Conservation (phyloP, 2,888 invertebrate species). For the Tenthredo distinguenda region DNA sequence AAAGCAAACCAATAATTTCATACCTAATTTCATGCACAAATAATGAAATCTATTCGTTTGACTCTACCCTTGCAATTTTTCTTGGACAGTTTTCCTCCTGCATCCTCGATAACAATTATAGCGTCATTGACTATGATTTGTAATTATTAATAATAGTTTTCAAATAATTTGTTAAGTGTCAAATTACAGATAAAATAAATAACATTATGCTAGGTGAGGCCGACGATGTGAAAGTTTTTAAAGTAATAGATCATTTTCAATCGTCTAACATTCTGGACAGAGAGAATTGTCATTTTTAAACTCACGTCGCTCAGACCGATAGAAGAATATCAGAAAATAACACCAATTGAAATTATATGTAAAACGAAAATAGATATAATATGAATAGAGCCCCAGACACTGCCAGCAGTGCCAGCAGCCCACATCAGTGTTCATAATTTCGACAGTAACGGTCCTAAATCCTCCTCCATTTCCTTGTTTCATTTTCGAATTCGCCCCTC, state of each 20-base stretch:
- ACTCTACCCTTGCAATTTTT: neutral
- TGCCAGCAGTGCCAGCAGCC: slow-evolving; percentile 72
- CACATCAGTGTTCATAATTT: slow-evolving; percentile 31
- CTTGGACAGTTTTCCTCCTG: slow-evolving; percentile 1
- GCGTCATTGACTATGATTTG: slow-evolving; percentile 39
- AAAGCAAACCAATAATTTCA: neutral
- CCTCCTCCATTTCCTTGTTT: neutral
- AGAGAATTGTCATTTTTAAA: slow-evolving; percentile 3
- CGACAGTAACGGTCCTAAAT: slow-evolving; percentile 30
- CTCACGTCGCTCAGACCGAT: slow-evolving; percentile 11
- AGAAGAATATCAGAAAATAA: slow-evolving; percentile 20
- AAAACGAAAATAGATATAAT: slow-evolving; percentile 23
- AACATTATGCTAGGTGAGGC: slow-evolving; percentile 40
- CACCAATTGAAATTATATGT: slow-evolving; percentile 27
- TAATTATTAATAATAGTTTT: slow-evolving; percentile 25
- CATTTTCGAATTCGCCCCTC: neutral
- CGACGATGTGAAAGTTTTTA: slow-evolving; percentile 9
- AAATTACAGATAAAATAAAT: slow-evolving; percentile 43
- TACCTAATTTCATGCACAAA: neutral
- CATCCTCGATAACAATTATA: slow-evolving; percentile 15
- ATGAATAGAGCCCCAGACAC: slow-evolving; percentile 61
- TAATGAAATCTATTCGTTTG: neutral
- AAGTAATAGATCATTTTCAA: slow-evolving; percentile 21
- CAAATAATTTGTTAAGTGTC: slow-evolving; percentile 4
- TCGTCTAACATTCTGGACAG: neutral